phyloP scores from a whole-genome alignment of 2,888 invertebrate species.

The Calameuta filiformis region DNA sequence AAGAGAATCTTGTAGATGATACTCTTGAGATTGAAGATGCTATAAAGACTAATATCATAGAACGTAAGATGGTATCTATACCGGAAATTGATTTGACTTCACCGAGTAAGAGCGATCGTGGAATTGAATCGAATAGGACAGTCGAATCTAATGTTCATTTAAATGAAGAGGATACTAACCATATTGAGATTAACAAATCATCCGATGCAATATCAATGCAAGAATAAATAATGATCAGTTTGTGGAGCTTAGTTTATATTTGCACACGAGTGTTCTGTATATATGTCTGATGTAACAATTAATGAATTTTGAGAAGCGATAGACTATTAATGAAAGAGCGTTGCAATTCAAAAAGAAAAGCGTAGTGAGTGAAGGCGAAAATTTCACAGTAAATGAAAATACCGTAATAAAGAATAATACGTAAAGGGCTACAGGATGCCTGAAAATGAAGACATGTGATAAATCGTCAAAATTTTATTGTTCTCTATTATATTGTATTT shows the following conservation, averaged over 20 bases:
- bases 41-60: slow-evolving; percentile 55
- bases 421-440: not conserved
- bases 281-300: not conserved
- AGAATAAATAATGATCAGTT: not conserved
- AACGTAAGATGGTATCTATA: slow-evolving; percentile 39
- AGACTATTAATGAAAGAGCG: not conserved
- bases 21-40: slow-evolving; percentile 53
- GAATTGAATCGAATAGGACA: not conserved
- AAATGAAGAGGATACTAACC: not conserved
- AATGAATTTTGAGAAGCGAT: not conserved
- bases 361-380: not conserved
- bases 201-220: not conserved
- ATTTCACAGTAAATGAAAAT: not conserved
- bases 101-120: slow-evolving; percentile 10
- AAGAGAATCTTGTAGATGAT: slow-evolving; percentile 31
- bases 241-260: not conserved
- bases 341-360: not conserved
- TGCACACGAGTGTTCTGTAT: not conserved
- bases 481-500: not conserved
- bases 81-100: slow-evolving; percentile 35
- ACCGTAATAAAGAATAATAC: not conserved
- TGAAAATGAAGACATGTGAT: not conserved
- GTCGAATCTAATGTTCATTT: not conserved
- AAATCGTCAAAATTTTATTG: not conserved
- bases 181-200: not conserved